phyloP scores from a whole-genome alignment of 1,140 invertebrate genomes.

The Meloidogyne chitwoodi region DNA sequence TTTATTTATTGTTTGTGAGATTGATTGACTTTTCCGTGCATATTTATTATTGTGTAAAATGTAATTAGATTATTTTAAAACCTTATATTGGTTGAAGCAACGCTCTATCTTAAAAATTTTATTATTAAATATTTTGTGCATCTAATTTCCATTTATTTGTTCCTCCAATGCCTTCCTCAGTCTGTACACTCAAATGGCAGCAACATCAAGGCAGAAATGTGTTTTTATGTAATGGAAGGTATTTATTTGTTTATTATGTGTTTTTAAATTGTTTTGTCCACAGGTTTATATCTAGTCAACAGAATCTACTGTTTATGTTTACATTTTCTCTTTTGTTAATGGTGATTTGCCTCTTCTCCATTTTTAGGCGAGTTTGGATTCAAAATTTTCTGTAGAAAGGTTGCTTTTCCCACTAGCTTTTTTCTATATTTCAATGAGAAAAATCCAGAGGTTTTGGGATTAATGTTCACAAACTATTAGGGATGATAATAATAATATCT shows the following conservation, averaged over 20 bases:
- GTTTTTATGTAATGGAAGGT: constrained; percentile 88
- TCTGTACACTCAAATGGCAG: constrained; percentile 16
- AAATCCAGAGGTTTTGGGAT: constrained; percentile 94
- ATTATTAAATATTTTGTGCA: neutral
- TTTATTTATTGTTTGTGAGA: neutral
- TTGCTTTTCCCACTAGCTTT: constrained; percentile 87
- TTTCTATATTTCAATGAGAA: constrained; percentile 84
- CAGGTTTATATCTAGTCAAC: neutral
- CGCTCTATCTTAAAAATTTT: neutral
- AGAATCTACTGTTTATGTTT: constrained; percentile 1
- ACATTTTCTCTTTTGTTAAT: neutral
- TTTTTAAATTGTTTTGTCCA: neutral
- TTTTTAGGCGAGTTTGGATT: constrained; percentile 86
- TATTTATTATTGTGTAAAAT: neutral
- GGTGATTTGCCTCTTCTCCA: constrained; percentile 63
- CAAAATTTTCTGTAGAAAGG: constrained; percentile 61
- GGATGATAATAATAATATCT: neutral
- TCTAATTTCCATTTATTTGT: neutral
- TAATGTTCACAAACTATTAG: constrained; percentile 64
- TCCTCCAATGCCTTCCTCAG: neutral
- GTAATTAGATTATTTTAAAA: neutral
- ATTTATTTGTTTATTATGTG: no score
- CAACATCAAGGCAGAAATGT: constrained; percentile 76
- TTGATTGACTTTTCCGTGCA: neutral
- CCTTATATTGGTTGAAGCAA: neutral